Evolutionary conservation across 1,140 invertebrate genomes (phyloP), one percentile per base, ranked within the genome.

Genomic region (Rhopalosiphum maidis): DNA sequence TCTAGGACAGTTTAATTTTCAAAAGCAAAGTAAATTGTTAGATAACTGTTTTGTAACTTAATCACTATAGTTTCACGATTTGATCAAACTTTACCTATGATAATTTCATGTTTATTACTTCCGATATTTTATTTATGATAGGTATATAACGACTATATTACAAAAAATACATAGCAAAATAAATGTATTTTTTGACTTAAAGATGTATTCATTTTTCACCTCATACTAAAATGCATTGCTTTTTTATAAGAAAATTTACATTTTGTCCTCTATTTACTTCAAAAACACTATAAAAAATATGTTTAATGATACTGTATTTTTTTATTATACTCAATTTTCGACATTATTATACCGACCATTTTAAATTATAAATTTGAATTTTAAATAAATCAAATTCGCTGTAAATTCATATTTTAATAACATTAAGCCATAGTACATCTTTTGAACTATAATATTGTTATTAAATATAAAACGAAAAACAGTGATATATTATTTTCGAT

Each of bases 281-380:
- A n/a, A 77, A 77, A n/a, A 77, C 30, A 77, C 60, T 77, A 77
- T 77, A 77, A 77, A 60, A 68, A 77, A 77, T 77, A 83, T 83
- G n/a, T 41, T 37, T 83, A 35, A 83, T 18, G 37, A 37, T 83
- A 83, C 6, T 83, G 41, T 83, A 51, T 23, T 23, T 83, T 37
- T 83, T 83, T 83, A 83, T 41, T 41, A 37, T 41, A 83, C 82
- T 37, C 18, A 83, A 83, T 83, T 35, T 83, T 35, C 23, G 82
- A 83, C 35, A 83, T 83, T 83, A 77, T 77, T 77, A 77, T 6
- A 77, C 30, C 60, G 0, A 77, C 30, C n/a, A n/a, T 77, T 77
- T 77, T 35, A 77, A 77, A 77, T n/a, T 77, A 77, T 77, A 77
- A 77, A 77, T 77, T 77, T n/a, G 8, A 21, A 77, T n/a, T 77